Evolutionary conservation across 2,888 invertebrate species (phyloP).

Genomic region (Endomychus coccineus): DNA sequence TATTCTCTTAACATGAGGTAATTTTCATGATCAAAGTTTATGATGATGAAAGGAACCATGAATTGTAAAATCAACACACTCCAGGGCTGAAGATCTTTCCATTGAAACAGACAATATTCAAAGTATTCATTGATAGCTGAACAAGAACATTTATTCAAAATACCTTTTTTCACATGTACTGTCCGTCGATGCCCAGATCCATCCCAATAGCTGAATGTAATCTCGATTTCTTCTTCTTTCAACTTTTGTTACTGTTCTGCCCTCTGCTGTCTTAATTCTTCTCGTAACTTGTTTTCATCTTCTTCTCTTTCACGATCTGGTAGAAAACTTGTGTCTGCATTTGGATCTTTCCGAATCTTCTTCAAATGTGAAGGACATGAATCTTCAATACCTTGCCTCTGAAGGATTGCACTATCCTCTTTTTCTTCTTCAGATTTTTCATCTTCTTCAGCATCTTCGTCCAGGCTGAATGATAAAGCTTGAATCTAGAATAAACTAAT

Average conservation of each 20-base stretch:
- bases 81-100: too few species aligned
- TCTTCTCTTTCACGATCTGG: constrained; percentile 97
- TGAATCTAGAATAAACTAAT: constrained; percentile 60
- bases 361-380: constrained; percentile 44
- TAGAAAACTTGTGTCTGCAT: constrained; percentile 97
- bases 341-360: constrained; percentile 92
- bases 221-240: constrained; percentile 95
- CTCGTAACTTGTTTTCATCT: constrained; percentile 83
- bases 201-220: constrained; percentile 99
- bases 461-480: constrained; percentile 82
- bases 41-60: too few species aligned
- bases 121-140: too few species aligned
- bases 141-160: too few species aligned
- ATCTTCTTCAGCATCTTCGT: constrained; percentile 58
- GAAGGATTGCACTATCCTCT: too few species aligned
- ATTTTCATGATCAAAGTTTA: too few species aligned
- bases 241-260: constrained; percentile 89
- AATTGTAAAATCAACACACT: too few species aligned
- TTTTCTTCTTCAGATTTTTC: constrained; percentile 46
- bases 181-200: constrained; percentile 93
- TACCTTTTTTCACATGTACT: constrained; percentile 92
- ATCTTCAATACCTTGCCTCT: constrained; percentile 46
- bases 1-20: too few species aligned
- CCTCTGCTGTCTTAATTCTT: constrained; percentile 91
- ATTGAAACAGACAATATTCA: too few species aligned